A percentile compares a stretch with the other conserved stretches of the same genome.
Evolutionary conservation across 35 echinoderm and acorn worm genomes (phyloP).

Genomic region (Diadema setosum): DNA sequence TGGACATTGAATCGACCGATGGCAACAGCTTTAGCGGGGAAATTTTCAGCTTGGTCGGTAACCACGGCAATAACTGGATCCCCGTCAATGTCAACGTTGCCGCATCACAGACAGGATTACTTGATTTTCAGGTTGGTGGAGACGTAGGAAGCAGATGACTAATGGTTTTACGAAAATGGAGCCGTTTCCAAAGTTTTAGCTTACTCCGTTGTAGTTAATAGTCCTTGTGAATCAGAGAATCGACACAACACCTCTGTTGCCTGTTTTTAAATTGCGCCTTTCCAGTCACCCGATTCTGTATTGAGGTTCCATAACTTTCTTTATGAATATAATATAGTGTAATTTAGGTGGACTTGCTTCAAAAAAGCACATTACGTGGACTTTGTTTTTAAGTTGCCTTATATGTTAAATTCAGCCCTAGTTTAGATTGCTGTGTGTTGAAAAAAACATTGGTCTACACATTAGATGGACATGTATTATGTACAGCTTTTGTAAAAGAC

Average conservation of each 20-base stretch:
- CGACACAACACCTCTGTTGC: neutral
- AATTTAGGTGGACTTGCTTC: too few relatives aligned
- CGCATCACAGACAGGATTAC: neutral
- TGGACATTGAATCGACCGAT: neutral
- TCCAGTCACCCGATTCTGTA: neutral
- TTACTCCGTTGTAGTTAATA: neutral
- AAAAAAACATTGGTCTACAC: too few relatives aligned
- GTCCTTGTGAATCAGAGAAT: neutral
- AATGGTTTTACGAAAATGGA: neutral
- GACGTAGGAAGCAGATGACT: neutral
- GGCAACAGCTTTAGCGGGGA: neutral
- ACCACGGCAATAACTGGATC: conserved; percentile 16
- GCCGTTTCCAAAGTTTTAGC: neutral
- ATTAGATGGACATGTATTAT: too few relatives aligned
- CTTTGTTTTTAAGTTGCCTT: too few relatives aligned
- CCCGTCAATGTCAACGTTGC: conserved; percentile 24
- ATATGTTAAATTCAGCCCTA: too few relatives aligned
- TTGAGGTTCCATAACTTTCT: neutral
- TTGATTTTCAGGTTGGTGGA: neutral
- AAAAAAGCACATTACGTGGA: too few relatives aligned
- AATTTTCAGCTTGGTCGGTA: neutral
- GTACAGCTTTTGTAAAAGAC: too few relatives aligned
- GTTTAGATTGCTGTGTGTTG: too few relatives aligned
- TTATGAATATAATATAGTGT: too few relatives aligned
- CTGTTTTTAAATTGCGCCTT: neutral